Conservation (phyloP, 2,113 vertebrate genomes). For the Numenius arquata region DNA sequence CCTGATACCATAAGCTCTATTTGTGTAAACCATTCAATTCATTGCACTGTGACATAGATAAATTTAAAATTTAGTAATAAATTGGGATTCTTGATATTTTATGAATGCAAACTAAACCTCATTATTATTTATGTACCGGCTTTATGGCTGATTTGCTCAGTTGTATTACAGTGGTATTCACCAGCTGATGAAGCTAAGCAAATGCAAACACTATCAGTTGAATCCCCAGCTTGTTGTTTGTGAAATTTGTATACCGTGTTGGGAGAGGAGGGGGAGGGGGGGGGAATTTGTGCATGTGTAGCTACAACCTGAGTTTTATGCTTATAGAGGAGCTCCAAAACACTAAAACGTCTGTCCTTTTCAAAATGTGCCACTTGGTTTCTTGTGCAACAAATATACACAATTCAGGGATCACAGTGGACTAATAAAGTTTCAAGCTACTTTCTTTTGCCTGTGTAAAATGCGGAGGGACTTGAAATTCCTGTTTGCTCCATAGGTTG, state of each 20-base stretch:
- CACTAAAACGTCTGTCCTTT: neutral
- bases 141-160: constrained; percentile 59
- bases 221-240: constrained; percentile 58
- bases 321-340: neutral
- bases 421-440: neutral
- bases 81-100: constrained; percentile 48
- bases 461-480: constrained; percentile 13
- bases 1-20: neutral
- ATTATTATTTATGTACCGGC: constrained; percentile 50
- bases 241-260: neutral
- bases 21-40: constrained; percentile 34
- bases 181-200: constrained; percentile 65
- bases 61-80: constrained; percentile 39
- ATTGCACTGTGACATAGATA: neutral
- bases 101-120: constrained; percentile 40
- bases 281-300: neutral
- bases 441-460: neutral
- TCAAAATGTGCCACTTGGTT: neutral
- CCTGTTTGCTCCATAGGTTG: constrained; percentile 1
- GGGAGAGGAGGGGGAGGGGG: neutral
- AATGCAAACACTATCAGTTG: constrained; percentile 58
- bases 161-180: constrained; percentile 46
- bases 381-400: neutral
- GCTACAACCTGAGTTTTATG: neutral
- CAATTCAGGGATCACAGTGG: neutral